These are phyloP conservation scores for Alectoris magna DNA, from an alignment of 2,797 vertebrate species.

Conservation along the genomic window DNA sequence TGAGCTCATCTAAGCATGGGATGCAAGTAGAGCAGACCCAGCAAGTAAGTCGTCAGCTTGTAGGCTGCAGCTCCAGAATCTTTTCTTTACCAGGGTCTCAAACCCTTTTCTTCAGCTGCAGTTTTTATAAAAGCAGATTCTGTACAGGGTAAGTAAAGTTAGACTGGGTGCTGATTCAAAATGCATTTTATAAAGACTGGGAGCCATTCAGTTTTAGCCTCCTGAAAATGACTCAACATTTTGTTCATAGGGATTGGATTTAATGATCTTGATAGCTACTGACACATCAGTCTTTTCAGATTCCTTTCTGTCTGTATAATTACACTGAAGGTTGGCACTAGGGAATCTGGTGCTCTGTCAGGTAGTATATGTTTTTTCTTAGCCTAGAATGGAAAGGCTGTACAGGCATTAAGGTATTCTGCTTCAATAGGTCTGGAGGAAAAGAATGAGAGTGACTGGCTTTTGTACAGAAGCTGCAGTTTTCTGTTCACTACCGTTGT, in stretches of 20 bases:
- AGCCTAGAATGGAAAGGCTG: constrained; percentile 28
- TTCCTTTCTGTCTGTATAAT: constrained; percentile 65
- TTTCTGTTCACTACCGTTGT: neutral
- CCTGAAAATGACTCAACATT: constrained; percentile 54
- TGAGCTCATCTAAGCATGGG: constrained; percentile 41
- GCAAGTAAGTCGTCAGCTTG: neutral
- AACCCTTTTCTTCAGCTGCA: neutral
- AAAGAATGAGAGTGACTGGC: neutral
- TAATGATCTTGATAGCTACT: constrained; percentile 65
- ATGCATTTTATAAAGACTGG: constrained; percentile 15
- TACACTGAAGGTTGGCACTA: constrained; percentile 66
- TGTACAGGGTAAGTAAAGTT: neutral
- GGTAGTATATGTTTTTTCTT: constrained; percentile 18
- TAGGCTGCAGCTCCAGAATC: neutral
- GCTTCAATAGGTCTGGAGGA: constrained; percentile 29
- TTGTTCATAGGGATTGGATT: constrained; percentile 50
- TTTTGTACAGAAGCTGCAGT: neutral
- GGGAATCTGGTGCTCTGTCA: constrained; percentile 52
- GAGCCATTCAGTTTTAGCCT: constrained; percentile 29
- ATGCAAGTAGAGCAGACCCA: constrained; percentile 24
- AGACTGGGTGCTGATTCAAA: constrained; percentile 4
- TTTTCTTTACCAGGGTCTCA: neutral
- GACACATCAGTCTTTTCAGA: constrained; percentile 57
- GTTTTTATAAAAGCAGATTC: constrained; percentile 14
- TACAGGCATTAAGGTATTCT: constrained; percentile 38